A percentile compares a stretch with the other conserved stretches of the same genome.
Evolutionary conservation across 2,888 invertebrate genomes (phyloP).

Genomic region (Rhabditoides inermis): DNA sequence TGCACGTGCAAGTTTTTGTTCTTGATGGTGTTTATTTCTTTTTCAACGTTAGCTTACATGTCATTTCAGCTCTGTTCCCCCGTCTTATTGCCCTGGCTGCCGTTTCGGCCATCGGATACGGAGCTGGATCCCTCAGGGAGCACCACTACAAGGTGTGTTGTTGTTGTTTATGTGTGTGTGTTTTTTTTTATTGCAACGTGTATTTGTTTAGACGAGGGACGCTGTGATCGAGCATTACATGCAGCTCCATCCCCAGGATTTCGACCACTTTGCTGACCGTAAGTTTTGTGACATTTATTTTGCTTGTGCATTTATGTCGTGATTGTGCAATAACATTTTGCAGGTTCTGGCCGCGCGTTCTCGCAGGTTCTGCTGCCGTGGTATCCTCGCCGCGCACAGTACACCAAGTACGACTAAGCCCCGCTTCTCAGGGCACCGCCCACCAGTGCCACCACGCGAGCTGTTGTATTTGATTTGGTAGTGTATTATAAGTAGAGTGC

Average conservation of each 20-base stretch:
- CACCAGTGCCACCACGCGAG: too few species aligned
- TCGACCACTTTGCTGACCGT: constrained; percentile 45
- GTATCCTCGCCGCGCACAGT: constrained; percentile 45
- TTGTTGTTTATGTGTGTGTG: background rate
- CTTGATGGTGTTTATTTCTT: background rate
- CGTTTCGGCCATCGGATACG: constrained; percentile 33
- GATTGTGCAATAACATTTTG: constrained; percentile 8
- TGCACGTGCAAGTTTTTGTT: too few species aligned
- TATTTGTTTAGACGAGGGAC: constrained; percentile 28
- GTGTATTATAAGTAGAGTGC: too few species aligned
- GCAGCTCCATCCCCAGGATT: constrained; percentile 47
- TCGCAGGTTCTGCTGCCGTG: constrained; percentile 47
- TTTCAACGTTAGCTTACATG: background rate
- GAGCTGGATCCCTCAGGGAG: constrained; percentile 36
- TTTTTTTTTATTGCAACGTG: background rate
- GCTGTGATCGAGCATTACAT: constrained; percentile 49
- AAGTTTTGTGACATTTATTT: constrained; percentile 10
- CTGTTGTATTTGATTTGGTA: too few species aligned
- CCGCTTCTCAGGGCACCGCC: too few species aligned
- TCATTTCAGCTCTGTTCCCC: constrained; percentile 23
- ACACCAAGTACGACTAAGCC: constrained; percentile 30
- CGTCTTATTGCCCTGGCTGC: constrained; percentile 23
- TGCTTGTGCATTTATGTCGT: background rate
- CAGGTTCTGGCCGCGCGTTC: constrained; percentile 46
- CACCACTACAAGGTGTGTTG: constrained; percentile 24